Base-by-base conservation (phyloP, 2,113 vertebrate genomes). In the Cyanoramphus novaezelandiae region DNA sequence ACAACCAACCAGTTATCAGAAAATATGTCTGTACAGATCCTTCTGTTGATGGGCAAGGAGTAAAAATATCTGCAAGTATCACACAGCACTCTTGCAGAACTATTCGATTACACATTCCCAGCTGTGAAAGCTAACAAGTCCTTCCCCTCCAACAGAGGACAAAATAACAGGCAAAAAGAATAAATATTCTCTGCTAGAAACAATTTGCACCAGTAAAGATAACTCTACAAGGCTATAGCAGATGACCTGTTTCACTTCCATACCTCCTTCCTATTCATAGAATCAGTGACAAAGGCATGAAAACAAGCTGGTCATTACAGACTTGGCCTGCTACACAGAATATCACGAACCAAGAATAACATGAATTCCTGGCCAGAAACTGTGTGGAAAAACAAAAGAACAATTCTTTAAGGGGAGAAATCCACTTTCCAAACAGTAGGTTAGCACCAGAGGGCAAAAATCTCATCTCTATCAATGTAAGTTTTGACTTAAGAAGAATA, bases 381-480 rank as follows among this genome's bases (percentile, higher is more conserved):
- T 10, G 18, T 6, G 13, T 3, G 8, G 21, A 7, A 3, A 33
- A 37, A 62, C 33, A 47, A 8, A 0, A 25, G 7, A 20, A 29
- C 71, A 0, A 25, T 17, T 55, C 20, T 49, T 50, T 50, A 65
- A 46, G 25, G 43, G 29, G 19, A 72, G 81, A 83, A 76, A 69
- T 7, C 4, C 37, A 24, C 29, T n/a, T 65, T 57, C 41, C 46
- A 65, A 39, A 49, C 10, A 64, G 16, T 2, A 44, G 14, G 31
- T 7, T 67, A 41, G 46, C 47, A 74, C 18, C 19, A 43, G 57
- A 63, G 23, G 14, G 29, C 25, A 77, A 70, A 74, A 77, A 55
- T 9, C 35, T 62, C 39, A 37, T 6, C 33, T 52, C 35, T 62
- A 31, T 24, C 41, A n/a, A 59, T 19, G 6, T 28, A 31, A 91